Conservation (phyloP, 2,797 vertebrate genomes). For the Eulemur albifrons region DNA sequence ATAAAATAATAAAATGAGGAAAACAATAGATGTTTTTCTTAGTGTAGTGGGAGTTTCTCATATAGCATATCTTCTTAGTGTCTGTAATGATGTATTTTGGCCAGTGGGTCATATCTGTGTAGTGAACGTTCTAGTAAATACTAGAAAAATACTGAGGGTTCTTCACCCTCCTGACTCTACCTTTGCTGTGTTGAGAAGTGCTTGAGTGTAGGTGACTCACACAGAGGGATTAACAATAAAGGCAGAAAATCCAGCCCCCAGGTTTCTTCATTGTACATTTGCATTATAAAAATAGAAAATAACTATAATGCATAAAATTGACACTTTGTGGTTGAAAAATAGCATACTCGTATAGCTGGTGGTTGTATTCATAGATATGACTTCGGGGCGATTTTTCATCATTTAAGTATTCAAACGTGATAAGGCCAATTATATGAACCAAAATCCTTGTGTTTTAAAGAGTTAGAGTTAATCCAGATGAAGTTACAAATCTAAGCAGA, state of each 20-base stretch:
- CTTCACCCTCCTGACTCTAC: accelerated
- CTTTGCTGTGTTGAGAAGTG: background rate
- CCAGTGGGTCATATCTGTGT: background rate
- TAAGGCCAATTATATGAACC: background rate
- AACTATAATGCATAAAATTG: background rate
- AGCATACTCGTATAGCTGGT: background rate
- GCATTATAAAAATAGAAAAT: background rate
- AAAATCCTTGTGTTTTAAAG: background rate
- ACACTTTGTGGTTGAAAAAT: background rate
- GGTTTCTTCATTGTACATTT: background rate
- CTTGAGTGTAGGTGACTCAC: background rate
- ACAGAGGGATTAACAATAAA: too few relatives aligned
- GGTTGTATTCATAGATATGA: background rate
- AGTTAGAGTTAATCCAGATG: background rate
- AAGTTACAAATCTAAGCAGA: background rate
- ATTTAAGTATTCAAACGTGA: background rate
- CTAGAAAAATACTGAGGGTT: background rate
- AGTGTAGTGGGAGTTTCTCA: background rate
- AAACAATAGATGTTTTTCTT: conserved; percentile 35
- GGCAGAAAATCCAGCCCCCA: background rate
- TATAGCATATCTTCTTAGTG: background rate
- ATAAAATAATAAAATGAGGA: background rate
- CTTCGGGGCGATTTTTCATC: background rate
- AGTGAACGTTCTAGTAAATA: background rate
- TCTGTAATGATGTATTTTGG: background rate